A percentile compares a stretch with the other conserved stretches of the same genome.
These are phyloP conservation scores for Drosophila picticornis DNA, from an alignment of 2,888 invertebrate genomes.

Conservation along the genomic window DNA sequence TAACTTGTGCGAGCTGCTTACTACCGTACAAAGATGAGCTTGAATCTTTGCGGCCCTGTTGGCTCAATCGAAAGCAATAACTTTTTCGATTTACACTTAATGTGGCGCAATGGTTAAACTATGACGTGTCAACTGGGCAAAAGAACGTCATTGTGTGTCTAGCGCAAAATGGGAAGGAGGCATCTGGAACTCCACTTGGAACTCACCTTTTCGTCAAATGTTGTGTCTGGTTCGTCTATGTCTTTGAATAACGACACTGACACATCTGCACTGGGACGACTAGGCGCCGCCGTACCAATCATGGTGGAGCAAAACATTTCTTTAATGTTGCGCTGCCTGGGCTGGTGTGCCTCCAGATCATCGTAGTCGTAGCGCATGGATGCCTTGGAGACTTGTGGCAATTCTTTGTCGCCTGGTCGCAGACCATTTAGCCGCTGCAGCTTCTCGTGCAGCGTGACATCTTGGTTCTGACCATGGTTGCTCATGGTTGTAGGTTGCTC, in stretches of 20 bases:
- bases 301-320: slow-evolving; percentile 83
- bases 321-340: slow-evolving; percentile 70
- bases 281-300: slow-evolving; percentile 37
- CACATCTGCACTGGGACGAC: slow-evolving; percentile 23
- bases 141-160: neutral
- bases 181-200: neutral
- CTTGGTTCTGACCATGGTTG: slow-evolving; percentile 1
- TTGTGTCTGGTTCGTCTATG: slow-evolving; percentile 67
- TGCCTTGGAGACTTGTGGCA: slow-evolving; percentile 34
- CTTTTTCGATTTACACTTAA: slow-evolving; percentile 42
- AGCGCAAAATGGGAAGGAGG: slow-evolving; percentile 32
- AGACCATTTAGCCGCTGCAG: slow-evolving; percentile 67
- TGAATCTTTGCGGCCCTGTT: slow-evolving; percentile 75
- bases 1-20: slow-evolving; percentile 67
- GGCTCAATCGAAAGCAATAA: slow-evolving; percentile 59
- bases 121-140: neutral
- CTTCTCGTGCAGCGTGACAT: slow-evolving; percentile 64
- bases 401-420: slow-evolving; percentile 60
- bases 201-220: slow-evolving; percentile 79
- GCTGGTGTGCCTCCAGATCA: slow-evolving; percentile 25
- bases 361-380: slow-evolving; percentile 55
- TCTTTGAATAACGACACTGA: slow-evolving; percentile 75
- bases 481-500: neutral
- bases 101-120: slow-evolving; percentile 53
- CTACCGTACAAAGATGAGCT: slow-evolving; percentile 72